Conservation (phyloP, 2,888 invertebrate genomes). For the Matsumyia berberina region DNA sequence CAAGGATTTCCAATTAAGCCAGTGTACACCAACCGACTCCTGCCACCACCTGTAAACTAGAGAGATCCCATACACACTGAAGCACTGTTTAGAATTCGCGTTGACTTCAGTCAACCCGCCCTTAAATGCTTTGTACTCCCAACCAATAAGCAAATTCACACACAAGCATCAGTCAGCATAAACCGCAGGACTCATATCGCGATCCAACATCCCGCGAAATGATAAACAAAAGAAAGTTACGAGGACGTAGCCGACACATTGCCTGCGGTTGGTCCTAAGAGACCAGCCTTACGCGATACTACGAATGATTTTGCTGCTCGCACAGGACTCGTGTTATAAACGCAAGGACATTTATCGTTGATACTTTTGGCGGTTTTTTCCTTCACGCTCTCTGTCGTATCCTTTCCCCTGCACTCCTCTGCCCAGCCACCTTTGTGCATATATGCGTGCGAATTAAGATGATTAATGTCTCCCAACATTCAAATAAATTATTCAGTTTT, state of each 20-base stretch:
- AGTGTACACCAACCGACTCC: background rate
- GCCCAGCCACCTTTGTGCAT: conserved; percentile 42
- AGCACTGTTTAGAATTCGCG: conserved; percentile 1
- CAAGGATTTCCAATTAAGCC: conserved; percentile 31
- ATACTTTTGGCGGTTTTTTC: background rate
- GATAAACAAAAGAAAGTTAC: conserved; percentile 29
- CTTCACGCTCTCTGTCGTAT: background rate
- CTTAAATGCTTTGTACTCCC: conserved; percentile 1
- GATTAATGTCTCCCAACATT: conserved; percentile 60
- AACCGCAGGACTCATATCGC: conserved; percentile 14
- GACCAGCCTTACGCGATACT: background rate
- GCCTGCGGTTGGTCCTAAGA: conserved; percentile 26
- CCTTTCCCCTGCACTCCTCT: background rate
- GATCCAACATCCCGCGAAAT: conserved; percentile 20
- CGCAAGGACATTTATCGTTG: conserved; percentile 44
- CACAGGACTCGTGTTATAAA: conserved; percentile 41
- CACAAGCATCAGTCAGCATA: conserved; percentile 35
- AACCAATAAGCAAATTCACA: conserved; percentile 5
- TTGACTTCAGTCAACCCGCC: background rate
- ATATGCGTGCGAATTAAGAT: conserved; percentile 51
- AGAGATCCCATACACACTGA: background rate
- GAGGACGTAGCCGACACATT: conserved; percentile 1
- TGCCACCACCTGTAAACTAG: background rate
- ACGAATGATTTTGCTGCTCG: conserved; percentile 12
- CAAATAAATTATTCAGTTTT: conserved; percentile 69